Base-by-base conservation (phyloP, 2,113 vertebrate species). In the Lates calcarifer region DNA sequence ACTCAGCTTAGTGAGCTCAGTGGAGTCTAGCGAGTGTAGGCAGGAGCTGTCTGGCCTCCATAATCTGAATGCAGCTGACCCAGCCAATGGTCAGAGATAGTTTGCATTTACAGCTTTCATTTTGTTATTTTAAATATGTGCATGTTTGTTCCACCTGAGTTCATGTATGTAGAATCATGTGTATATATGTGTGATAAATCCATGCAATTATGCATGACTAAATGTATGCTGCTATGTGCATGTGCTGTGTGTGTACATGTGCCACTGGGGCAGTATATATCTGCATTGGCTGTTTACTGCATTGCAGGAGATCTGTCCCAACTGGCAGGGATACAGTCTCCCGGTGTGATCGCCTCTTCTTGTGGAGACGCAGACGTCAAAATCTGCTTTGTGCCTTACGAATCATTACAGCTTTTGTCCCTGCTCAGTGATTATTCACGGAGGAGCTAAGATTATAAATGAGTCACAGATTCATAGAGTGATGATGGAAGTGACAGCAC, bases 251-350 rank as follows among this genome's bases (percentile, higher is more conserved):
- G 73, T 71, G 82, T 64, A 74, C 17, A 33, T 55, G 81, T 70
- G 72, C 53, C 39, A 22, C 49, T 65, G 68, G 51, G 76, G 67
- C 70, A 76, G 68, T 70, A 33, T 70, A 73, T 71, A 84, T 83
- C 85, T 88, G 83, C 85, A 87, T 77, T 35, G 79, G 64, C 81
- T 87, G 81, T 89, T 87, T 87, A 84, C 85, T 90, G 87, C 88
- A 89, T 84, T 91, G 90, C 90, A 90, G 88, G 84, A 80, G 70
- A 86, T 86, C 79, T 71, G 77, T 87, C 84, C 80, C 72, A 47
- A 78, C 73, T 76, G 71, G 70, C 14, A 51, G 66, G 75, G 53
- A 56, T 64, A 61, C 72, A 79, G 76, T 37, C 62, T 79, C 76
- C 87, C 3, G 49, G 76, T 39, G 66, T 37, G 79, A 70, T 63